Evolutionary conservation across 2,113 vertebrate genomes (phyloP).

Genomic region (Pituophis catenifer): DNA sequence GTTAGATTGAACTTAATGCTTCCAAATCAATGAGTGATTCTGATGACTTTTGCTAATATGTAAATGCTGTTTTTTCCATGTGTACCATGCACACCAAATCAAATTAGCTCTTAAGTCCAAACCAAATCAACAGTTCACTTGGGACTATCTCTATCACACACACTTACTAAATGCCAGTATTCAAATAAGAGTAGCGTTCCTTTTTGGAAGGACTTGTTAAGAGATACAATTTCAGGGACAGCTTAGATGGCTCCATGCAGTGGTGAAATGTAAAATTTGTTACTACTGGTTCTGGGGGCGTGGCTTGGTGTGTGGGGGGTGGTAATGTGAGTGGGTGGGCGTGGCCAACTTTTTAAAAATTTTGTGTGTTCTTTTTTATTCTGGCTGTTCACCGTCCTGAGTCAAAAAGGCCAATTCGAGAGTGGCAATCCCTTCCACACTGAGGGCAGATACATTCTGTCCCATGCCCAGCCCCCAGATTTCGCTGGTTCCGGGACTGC

Average conservation of each 20-base stretch:
- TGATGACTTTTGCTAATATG: not conserved
- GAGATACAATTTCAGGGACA: not conserved
- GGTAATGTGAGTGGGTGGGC: too few species aligned
- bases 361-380: too few species aligned
- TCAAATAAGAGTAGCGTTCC: not conserved
- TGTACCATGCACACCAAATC: not conserved
- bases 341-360: too few species aligned
- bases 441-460: too few species aligned
- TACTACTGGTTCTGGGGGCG: too few species aligned
- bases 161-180: not conserved
- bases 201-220: not conserved
- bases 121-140: not conserved
- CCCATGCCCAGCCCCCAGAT: too few species aligned
- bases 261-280: too few species aligned
- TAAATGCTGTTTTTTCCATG: not conserved
- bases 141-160: not conserved
- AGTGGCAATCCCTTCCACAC: too few species aligned
- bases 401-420: too few species aligned
- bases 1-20: not conserved
- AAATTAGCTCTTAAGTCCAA: not conserved
- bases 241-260: not conserved
- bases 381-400: too few species aligned
- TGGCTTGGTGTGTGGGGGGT: too few species aligned
- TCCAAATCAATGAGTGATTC: not conserved
- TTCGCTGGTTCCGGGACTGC: too few species aligned